Conservation (phyloP, 2,888 invertebrate species). For the Calameuta filiformis region DNA sequence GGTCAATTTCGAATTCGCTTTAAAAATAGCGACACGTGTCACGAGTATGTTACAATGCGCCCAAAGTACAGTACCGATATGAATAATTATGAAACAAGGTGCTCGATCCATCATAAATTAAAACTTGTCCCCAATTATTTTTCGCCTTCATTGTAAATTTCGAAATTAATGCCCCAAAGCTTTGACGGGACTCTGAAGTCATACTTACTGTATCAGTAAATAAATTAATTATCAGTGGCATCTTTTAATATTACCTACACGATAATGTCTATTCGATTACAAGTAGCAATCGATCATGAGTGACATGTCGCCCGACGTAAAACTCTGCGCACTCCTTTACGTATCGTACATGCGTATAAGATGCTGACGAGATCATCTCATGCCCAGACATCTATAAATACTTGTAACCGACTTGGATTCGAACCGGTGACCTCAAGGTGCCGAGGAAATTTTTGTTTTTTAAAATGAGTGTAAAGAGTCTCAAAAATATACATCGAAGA, state of each 20-base stretch:
- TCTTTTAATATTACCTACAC: neutral
- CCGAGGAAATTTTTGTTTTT: neutral
- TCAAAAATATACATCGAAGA: neutral
- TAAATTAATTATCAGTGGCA: neutral
- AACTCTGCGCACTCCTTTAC: neutral
- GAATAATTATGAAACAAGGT: neutral
- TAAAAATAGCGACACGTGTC: neutral
- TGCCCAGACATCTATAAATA: slow-evolving; percentile 5
- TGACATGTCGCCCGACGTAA: neutral
- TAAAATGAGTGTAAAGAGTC: neutral
- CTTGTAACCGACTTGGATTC: neutral
- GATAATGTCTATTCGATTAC: neutral
- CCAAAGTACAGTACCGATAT: neutral
- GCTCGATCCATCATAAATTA: neutral
- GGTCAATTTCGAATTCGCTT: neutral
- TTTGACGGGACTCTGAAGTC: too few relatives aligned
- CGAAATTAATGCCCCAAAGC: neutral
- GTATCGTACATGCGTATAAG: neutral
- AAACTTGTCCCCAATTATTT: neutral
- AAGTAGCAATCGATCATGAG: neutral
- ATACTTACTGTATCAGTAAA: neutral
- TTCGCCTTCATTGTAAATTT: neutral
- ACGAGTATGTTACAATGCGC: neutral
- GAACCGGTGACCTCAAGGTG: neutral
- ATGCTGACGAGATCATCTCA: neutral